Conservation (phyloP, 2,797 vertebrate genomes). For the Myripristis jacobus region DNA sequence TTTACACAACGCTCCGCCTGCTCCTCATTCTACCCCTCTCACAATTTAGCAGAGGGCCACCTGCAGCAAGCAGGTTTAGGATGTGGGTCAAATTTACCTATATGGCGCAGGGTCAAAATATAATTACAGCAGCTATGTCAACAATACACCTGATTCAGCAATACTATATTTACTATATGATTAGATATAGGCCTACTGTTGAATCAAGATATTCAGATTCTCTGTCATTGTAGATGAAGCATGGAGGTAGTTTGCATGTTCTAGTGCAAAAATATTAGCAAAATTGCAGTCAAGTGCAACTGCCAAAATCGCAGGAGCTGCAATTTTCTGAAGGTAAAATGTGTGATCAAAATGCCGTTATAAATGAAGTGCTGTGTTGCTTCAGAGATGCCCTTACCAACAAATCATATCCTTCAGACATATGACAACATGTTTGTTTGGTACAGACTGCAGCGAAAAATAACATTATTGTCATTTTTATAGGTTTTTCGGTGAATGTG, state of each 20-base stretch:
- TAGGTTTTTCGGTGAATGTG: too few relatives aligned
- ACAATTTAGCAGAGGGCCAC: conserved; percentile 42
- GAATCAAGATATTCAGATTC: conserved; percentile 24
- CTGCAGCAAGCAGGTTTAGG: conserved; percentile 45
- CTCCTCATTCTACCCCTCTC: conserved; percentile 34
- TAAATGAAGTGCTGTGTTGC: too few relatives aligned
- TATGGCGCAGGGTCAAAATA: neutral
- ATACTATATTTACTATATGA: too few relatives aligned
- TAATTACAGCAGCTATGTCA: conserved; percentile 7
- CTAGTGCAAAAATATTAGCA: neutral
- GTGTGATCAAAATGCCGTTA: too few relatives aligned
- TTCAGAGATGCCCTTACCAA: too few relatives aligned
- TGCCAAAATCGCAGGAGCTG: too few relatives aligned
- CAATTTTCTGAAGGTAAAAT: too few relatives aligned
- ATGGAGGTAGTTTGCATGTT: conserved; percentile 47
- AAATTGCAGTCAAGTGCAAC: too few relatives aligned
- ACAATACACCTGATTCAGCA: conserved; percentile 17
- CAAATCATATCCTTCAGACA: too few relatives aligned
- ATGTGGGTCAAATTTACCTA: neutral
- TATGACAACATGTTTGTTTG: too few relatives aligned
- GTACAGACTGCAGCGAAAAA: too few relatives aligned
- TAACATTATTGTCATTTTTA: too few relatives aligned
- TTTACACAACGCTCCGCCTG: conserved; percentile 60
- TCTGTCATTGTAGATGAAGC: conserved; percentile 5
- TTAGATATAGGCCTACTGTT: conserved; percentile 10